A percentile compares a stretch with the other conserved stretches of the same genome.
phyloP scores from a whole-genome alignment of 2,113 vertebrate species.

The Uropsilus gracilis region DNA sequence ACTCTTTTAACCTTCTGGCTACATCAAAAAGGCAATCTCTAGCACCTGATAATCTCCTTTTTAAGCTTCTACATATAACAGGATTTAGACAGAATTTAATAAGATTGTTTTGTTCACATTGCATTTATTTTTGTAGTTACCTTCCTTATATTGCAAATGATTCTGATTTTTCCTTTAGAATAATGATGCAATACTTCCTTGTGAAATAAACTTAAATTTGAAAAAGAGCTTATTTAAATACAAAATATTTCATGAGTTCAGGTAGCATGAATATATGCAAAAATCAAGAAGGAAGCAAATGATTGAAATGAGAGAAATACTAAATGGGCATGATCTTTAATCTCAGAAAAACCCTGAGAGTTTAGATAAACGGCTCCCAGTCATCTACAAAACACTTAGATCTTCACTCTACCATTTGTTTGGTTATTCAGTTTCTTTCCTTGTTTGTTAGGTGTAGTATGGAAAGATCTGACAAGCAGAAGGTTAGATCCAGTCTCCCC shows the following conservation, averaged over 20 bases:
- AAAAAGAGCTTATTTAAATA: neutral
- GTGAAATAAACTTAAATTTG: constrained; percentile 8
- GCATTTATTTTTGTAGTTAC: neutral
- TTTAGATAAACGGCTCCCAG: neutral
- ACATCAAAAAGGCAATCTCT: neutral
- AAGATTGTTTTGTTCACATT: neutral
- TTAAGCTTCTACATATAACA: neutral
- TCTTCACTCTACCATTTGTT: neutral
- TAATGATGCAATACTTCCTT: neutral
- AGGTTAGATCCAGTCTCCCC: neutral
- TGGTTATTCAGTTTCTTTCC: neutral
- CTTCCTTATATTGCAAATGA: neutral
- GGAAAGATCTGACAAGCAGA: neutral
- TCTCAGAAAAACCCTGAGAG: neutral
- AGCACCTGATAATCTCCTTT: neutral
- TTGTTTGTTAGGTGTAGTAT: neutral
- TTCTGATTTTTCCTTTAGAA: neutral
- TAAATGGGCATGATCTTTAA: neutral
- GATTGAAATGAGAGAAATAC: neutral
- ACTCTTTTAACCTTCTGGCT: neutral
- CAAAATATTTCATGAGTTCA: neutral
- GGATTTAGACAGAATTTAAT: neutral
- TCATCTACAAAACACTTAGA: neutral
- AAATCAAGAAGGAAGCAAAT: neutral
- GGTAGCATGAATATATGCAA: neutral